Evolutionary conservation across 2,113 vertebrate genomes (phyloP).

Genomic region (Bubo blakistoni): DNA sequence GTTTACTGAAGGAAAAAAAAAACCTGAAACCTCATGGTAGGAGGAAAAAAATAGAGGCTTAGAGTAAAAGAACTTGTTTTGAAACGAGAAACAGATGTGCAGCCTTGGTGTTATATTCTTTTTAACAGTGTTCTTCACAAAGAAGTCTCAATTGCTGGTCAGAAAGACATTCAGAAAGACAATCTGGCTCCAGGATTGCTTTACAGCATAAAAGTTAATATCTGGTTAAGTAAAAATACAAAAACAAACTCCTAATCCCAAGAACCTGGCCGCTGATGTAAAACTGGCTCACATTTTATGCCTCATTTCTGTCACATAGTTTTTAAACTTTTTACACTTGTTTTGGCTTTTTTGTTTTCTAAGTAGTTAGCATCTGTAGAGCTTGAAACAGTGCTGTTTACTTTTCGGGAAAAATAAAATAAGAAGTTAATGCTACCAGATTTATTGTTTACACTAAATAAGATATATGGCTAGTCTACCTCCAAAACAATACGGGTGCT

Average conservation of each 20-base stretch:
- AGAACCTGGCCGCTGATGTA: not conserved
- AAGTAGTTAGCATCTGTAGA: not conserved
- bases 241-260: not conserved
- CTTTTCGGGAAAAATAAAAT: not conserved
- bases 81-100: conserved; percentile 46
- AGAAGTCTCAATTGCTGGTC: not conserved
- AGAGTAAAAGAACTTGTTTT: not conserved
- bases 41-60: not conserved
- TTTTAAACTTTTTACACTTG: not conserved
- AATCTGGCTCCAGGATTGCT: not conserved
- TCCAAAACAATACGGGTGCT: not conserved
- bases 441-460: not conserved
- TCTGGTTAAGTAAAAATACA: not conserved
- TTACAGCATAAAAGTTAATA: not conserved
- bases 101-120: not conserved
- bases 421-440: not conserved
- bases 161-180: not conserved
- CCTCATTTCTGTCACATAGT: not conserved
- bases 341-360: not conserved
- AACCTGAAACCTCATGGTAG: not conserved
- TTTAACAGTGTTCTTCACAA: not conserved
- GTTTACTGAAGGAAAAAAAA: not conserved
- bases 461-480: not conserved
- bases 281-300: not conserved
- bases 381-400: not conserved